Evolutionary conservation across 2,113 vertebrate species (phyloP).

Genomic region (Maccullochella peelii): DNA sequence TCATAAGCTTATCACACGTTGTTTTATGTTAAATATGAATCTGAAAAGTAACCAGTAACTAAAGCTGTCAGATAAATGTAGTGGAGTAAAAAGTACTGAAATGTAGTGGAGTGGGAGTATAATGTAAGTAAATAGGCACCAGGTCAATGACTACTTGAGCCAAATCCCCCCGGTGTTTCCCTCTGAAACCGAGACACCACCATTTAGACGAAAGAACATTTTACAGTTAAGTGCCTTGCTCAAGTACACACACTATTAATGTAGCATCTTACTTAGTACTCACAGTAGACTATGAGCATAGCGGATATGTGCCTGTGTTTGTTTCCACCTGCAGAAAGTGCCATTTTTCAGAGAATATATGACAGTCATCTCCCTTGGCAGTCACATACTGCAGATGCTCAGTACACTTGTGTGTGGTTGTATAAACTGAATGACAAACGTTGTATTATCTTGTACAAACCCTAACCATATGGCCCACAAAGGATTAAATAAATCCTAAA

Average conservation of each 20-base stretch:
- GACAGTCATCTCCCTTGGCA: conserved; percentile 15
- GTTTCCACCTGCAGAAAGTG: not conserved
- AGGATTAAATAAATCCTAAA: conserved; percentile 27
- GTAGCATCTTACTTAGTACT: not conserved
- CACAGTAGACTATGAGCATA: not conserved
- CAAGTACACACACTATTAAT: not conserved
- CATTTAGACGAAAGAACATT: not conserved
- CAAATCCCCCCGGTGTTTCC: conserved; percentile 12
- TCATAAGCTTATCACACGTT: not conserved
- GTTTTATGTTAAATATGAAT: not conserved
- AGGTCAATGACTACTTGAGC: conserved; percentile 1
- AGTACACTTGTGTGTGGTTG: not conserved
- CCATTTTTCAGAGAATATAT: not conserved
- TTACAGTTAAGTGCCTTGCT: not conserved
- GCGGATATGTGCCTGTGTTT: not conserved
- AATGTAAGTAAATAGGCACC: too few species aligned
- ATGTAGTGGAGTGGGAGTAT: not conserved
- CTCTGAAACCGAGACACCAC: not conserved
- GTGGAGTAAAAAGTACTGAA: not conserved
- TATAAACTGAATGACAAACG: not conserved
- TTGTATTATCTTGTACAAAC: conserved; percentile 3
- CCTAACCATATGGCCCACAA: conserved; percentile 1
- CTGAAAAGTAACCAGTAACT: not conserved
- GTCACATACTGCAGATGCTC: not conserved
- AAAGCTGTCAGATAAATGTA: not conserved